Conservation (phyloP, 2,113 vertebrate species). For the Malurus elegans region DNA sequence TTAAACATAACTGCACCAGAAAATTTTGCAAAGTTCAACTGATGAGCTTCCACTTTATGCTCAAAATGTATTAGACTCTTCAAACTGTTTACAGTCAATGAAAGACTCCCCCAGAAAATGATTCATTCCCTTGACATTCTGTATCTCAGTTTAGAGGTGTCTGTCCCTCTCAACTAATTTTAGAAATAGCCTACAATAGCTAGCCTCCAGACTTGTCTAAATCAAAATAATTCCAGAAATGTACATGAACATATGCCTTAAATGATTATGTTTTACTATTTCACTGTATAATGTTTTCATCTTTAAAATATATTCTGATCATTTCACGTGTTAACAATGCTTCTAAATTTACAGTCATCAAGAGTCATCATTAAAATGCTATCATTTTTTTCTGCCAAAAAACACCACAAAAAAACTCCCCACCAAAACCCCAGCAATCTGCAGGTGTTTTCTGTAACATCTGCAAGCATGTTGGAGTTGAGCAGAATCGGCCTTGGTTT, state of each 20-base stretch:
- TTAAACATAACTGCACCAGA: background rate
- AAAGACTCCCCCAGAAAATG: accelerated
- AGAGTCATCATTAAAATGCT: background rate
- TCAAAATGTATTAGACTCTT: background rate
- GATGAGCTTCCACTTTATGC: background rate
- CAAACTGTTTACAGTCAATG: background rate
- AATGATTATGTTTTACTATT: background rate
- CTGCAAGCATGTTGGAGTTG: background rate
- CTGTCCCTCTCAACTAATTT: background rate
- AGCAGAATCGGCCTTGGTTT: background rate
- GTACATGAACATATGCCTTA: background rate
- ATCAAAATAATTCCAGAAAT: background rate
- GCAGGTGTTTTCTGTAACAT: background rate
- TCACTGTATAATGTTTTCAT: background rate
- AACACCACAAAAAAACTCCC: background rate
- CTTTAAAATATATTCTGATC: background rate
- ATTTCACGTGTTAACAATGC: background rate
- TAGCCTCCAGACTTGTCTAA: background rate
- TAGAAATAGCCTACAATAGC: background rate
- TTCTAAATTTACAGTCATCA: background rate
- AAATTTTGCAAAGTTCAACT: background rate
- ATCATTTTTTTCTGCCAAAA: background rate
- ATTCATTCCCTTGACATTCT: background rate
- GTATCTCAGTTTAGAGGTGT: background rate
- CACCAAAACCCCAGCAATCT: background rate